Evolutionary conservation across 2,888 invertebrate species (phyloP).

Genomic region (Mechanitis messenoides): DNA sequence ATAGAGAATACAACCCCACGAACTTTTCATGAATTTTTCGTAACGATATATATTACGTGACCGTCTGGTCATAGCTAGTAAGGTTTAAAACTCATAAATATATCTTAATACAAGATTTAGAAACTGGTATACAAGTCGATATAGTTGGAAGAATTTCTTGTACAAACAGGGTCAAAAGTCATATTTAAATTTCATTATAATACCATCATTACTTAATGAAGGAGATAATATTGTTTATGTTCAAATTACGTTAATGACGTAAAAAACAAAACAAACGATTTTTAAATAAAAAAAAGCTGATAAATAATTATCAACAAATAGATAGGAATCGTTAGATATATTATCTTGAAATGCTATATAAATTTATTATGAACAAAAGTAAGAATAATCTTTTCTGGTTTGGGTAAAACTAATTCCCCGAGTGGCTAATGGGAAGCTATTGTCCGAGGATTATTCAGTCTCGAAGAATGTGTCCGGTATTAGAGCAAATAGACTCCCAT

Average conservation of each 20-base stretch:
- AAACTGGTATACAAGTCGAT: not conserved
- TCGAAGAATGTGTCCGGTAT: constrained; percentile 63
- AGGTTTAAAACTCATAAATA: too few species aligned
- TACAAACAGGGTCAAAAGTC: constrained; percentile 36
- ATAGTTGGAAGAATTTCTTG: constrained; percentile 7
- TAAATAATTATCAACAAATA: too few species aligned
- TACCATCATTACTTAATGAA: constrained; percentile 25
- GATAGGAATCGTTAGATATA: not conserved
- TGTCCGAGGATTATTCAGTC: constrained; percentile 62
- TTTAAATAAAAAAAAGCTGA: too few species aligned
- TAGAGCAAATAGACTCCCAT: constrained; percentile 71
- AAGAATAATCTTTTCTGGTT: not conserved
- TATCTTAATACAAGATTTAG: too few species aligned
- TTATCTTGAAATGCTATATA: not conserved
- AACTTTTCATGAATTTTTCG: too few species aligned
- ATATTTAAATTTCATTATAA: constrained; percentile 44
- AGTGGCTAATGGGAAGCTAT: constrained; percentile 57
- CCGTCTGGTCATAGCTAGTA: too few species aligned
- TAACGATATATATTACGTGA: too few species aligned
- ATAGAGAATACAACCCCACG: too few species aligned
- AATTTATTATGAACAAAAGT: not conserved
- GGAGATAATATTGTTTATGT: constrained; percentile 12
- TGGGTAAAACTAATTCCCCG: not conserved
- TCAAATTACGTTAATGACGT: constrained; percentile 2
- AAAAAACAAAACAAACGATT: too few species aligned